Evolutionary conservation across 2,797 vertebrate species (phyloP), one percentile per base, ranked within the genome.

Genomic region (Margarornis squamiger): DNA sequence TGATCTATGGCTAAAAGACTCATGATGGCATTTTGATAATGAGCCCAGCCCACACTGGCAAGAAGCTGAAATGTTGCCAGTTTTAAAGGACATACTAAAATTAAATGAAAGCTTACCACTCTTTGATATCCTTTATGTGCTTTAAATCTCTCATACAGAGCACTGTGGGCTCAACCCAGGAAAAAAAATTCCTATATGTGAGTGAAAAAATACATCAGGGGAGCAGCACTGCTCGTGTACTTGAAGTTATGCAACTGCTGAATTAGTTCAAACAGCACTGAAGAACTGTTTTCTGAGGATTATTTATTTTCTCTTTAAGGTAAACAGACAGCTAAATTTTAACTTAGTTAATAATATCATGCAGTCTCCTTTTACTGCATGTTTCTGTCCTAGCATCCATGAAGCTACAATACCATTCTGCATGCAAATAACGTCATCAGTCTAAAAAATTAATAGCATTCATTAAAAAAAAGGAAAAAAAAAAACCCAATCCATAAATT

Each of bases 261-360:
- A 48, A 34, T 55, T 57, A 84, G 57, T 61, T 93, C 74, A 49
- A 86, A 63, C 24, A 81, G 32, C 38, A 54, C 19, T 26, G 38
- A 65, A 72, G 15, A 29, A 52, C n/a, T 52, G 2, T 61, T 82
- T 93, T 85, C 68, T 72, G 43, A 66, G 45, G 12, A 12, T 24
- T 81, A 51, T 67, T 85, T 91, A 54, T 82, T 76, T 91, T 92
- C 45, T 80, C 17, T 75, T 67, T 66, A 70, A 92, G 77, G 36
- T 71, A 88, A 94, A 93, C 36, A 84, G 36, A 8, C 67, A 89
- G 61, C 24, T 94, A 67, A 58, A 61, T 88, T 91, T 75, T 86
- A 89, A 85, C n/a, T 80, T 75, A 22, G 27, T 74, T 87, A 74
- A 43, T 85, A 75, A 63, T 86, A 77, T 27, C 22, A 4, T 29